These are phyloP conservation scores for Epinephelus lanceolatus DNA, from an alignment of 2,113 vertebrate species.

Conservation along the genomic window DNA sequence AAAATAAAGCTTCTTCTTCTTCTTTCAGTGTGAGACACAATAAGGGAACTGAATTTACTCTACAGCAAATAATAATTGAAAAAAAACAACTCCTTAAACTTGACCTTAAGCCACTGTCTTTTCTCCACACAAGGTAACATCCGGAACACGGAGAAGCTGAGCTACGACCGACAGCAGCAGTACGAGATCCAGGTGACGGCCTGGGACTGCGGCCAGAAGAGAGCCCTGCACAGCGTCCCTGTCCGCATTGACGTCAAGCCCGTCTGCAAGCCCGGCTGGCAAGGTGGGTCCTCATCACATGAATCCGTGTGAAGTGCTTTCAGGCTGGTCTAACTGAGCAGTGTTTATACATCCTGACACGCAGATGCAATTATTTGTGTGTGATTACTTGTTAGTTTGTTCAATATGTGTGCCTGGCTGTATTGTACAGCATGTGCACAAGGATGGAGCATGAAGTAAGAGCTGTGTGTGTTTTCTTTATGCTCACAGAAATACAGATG, in stretches of 20 bases:
- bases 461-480: background rate
- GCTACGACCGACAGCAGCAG: slow-evolving; percentile 90
- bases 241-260: slow-evolving; percentile 95
- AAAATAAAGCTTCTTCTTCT: too few relatives aligned
- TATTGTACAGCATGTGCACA: background rate
- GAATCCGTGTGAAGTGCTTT: background rate
- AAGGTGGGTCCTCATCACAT: slow-evolving; percentile 85
- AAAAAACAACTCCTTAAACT: background rate
- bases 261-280: slow-evolving; percentile 97
- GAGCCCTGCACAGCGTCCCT: slow-evolving; percentile 87
- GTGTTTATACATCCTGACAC: slow-evolving; percentile 10
- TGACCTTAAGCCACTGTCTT: slow-evolving; percentile 12
- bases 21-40: background rate
- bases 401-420: slow-evolving; percentile 8
- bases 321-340: background rate
- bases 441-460: background rate
- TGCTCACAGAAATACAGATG: slow-evolving; percentile 41
- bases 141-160: slow-evolving; percentile 96
- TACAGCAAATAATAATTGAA: background rate
- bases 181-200: slow-evolving; percentile 95
- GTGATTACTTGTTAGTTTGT: slow-evolving; percentile 24
- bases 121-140: slow-evolving; percentile 89
- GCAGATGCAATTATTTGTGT: slow-evolving; percentile 47
- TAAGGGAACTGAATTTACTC: background rate
- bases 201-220: slow-evolving; percentile 97